Evolutionary conservation across 2,797 vertebrate genomes (phyloP), one percentile per base, ranked within the genome.

Genomic region (Heterohyrax brucei): DNA sequence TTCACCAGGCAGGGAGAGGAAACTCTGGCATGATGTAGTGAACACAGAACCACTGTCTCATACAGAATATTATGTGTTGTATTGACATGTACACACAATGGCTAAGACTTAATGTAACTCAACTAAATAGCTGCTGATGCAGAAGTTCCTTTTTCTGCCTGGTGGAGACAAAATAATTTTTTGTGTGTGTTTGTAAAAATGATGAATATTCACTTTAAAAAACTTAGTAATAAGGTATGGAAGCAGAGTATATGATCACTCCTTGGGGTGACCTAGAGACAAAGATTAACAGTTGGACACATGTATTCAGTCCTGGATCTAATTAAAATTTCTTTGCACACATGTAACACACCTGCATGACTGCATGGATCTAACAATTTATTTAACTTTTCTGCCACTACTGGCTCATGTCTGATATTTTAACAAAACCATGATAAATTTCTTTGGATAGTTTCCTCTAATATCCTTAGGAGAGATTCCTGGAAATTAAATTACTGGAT

Each of bases 401-500:
- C 44, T 8, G 10, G 76, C 72, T 26, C 39, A 77, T 95, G 88
- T 95, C 86, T 94, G 50, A 13, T 90, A 5, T 48, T 78, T 6
- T 89, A 95, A 59, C 64, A 95, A 89, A 46, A 46, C 61, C 64
- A 77, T 39, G 84, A 95, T 66, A 68, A 87, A 95, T 50, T 66
- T 64, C 76, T 91, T 84, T 33, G 48, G 61, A 39, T 59, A 5
- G 28, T 48, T 91, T 93, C 73, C 76, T 77, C 48, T 64, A 93
- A 50, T 44, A 88, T 86, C 59, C 22, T 64, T 61, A 79, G 44
- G 28, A 97, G 87, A 90, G 59, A 88, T 89, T 95, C 91, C 94
- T 94, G 81, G 79, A 96, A 96, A 85, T 93, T 91, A 95, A 95
- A 81, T 89, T 77, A 70, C 6, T 66, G 72, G 61, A 92, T 82